These are phyloP conservation scores for Drosophila ustulata DNA, from an alignment of 2,888 invertebrate species.

Conservation along the genomic window DNA sequence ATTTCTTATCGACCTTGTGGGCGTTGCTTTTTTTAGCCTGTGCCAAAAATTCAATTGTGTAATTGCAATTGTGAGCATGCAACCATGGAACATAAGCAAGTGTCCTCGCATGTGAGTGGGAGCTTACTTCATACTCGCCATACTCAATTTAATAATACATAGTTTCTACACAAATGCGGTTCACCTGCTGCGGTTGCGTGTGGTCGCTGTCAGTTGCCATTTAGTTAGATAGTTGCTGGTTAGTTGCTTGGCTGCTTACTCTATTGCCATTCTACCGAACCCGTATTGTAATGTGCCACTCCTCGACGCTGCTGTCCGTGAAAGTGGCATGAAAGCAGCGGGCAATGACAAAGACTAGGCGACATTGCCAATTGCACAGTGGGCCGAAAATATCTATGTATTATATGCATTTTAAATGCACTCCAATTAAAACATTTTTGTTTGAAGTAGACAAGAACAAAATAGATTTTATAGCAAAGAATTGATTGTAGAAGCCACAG, in stretches of 20 bases:
- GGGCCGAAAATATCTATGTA: slow-evolving; percentile 7
- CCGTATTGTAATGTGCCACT: slow-evolving; percentile 52
- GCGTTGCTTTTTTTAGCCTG: slow-evolving; percentile 20
- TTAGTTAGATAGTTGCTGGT: slow-evolving; percentile 62
- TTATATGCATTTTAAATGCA: neutral
- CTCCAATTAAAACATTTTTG: no score
- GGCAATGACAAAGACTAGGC: slow-evolving; percentile 58
- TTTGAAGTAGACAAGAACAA: no score
- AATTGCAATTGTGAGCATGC: slow-evolving; percentile 37
- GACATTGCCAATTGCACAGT: slow-evolving; percentile 44
- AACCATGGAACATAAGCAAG: slow-evolving; percentile 11
- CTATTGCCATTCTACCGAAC: slow-evolving; percentile 35
- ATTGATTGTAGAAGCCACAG: no score
- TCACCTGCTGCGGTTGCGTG: slow-evolving; percentile 58
- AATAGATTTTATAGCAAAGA: no score
- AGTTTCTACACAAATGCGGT: slow-evolving; percentile 49
- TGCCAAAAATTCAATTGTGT: slow-evolving; percentile 73
- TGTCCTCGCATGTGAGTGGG: neutral
- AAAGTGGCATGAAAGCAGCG: slow-evolving; percentile 67
- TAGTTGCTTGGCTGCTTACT: slow-evolving; percentile 30
- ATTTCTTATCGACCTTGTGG: slow-evolving; percentile 46
- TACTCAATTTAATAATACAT: slow-evolving; percentile 57
- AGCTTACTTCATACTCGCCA: neutral
- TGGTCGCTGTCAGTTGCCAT: slow-evolving; percentile 35
- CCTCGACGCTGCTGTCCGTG: slow-evolving; percentile 59